Evolutionary conservation across 2,888 invertebrate genomes (phyloP), one percentile per base, ranked within the genome.

Genomic region (Lasioglossum leucozonium): DNA sequence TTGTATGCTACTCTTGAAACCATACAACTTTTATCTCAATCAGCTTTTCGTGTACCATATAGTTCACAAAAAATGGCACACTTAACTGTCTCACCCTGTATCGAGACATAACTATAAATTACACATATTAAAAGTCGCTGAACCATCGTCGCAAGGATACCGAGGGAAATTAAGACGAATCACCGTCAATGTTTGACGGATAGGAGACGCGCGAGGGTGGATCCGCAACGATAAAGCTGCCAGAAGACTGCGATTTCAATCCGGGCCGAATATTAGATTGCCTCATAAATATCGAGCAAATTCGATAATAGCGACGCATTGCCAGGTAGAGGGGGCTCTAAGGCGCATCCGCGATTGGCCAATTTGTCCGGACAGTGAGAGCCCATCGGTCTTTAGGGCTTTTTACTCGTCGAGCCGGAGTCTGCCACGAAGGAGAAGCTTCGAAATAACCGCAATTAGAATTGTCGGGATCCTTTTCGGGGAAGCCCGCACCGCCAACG

Each of bases 391-490:
- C 84, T 51, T 81, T 72, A 58, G 44, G 58, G 76, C 65, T 87
- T 87, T 84, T 87, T 79, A 75, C 65, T 62, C 79, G 71, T 72
- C 34, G 47, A 2, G 55, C 58, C 81, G 11, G 4, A n/a, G 26
- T 26, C 47, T 72, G 83, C 83, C 87, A 77, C 72, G 72, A n/a
- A 73, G 85, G 83, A 67, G 67, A 47, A 72, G 55, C 83, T 72
- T 82, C 81, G 85, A 88, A 92, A 92, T 91, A 92, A 82, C 88
- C 76, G 89, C 90, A 91, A 92, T 92, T 92, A 91, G 90, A 92
- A 91, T 90, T 84, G 87, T 86, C 84, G 85, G 76, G 79, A 51
- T 78, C 72, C 47, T 82, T 13, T 87, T 86, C 88, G 86, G 30
- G 71, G 86, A 89, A 87, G 65, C 44, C 69, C 42, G 58, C 55